Conservation (phyloP, 2,113 vertebrate species). For the Mola mola region DNA sequence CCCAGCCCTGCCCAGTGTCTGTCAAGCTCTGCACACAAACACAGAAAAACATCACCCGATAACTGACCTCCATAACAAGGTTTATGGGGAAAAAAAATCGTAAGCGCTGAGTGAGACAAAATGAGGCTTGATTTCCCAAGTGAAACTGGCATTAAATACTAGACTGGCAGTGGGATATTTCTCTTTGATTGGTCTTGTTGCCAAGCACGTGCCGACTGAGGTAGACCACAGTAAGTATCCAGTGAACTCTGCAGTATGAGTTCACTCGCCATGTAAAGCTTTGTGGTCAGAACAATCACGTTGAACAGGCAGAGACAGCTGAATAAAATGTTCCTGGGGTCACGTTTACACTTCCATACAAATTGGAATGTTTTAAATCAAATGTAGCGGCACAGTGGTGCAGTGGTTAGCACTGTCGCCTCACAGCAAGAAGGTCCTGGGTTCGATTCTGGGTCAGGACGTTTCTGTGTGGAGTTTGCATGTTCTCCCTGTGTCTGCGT, state of each 20-base stretch:
- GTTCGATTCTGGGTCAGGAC: too few species aligned
- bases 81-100: conserved; percentile 41
- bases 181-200: background rate
- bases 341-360: background rate
- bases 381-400: too few species aligned
- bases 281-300: background rate
- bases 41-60: conserved; percentile 62
- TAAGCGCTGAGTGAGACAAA: conserved; percentile 29
- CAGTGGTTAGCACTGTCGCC: too few species aligned
- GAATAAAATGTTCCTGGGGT: background rate
- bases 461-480: too few species aligned
- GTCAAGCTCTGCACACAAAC: conserved; percentile 50
- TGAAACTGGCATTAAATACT: conserved; percentile 19
- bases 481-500: too few species aligned
- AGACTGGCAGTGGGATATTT: conserved; percentile 15
- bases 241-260: conserved; percentile 3
- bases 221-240: background rate
- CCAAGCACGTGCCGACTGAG: conserved; percentile 31
- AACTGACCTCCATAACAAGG: conserved; percentile 46
- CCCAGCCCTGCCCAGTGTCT: conserved; percentile 31
- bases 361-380: background rate
- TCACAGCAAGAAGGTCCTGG: too few species aligned
- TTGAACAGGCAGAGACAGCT: conserved; percentile 1
- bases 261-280: conserved; percentile 21
- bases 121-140: conserved; percentile 39